phyloP scores from a whole-genome alignment of 2,888 invertebrate species.

The Drosophila eohydei region DNA sequence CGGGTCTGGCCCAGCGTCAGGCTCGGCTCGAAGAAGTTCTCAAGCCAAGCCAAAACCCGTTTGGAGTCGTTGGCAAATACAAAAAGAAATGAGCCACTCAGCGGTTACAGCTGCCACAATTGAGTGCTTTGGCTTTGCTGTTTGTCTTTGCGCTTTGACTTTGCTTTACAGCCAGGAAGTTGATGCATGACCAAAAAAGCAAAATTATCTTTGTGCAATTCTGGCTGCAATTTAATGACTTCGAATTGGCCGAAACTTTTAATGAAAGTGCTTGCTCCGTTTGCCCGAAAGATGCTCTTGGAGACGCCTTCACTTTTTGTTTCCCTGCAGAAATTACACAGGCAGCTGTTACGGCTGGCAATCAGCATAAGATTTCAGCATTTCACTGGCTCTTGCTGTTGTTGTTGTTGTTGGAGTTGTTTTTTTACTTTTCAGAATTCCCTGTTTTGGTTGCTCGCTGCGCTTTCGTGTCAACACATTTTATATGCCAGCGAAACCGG shows the following conservation, averaged over 20 bases:
- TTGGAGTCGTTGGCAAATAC: conserved; percentile 35
- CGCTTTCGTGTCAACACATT: conserved; percentile 73
- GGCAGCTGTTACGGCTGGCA: conserved; percentile 67
- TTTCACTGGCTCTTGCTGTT: conserved; percentile 45
- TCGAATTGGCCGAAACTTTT: conserved; percentile 44
- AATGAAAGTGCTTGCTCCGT: conserved; percentile 57
- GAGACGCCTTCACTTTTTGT: conserved; percentile 75
- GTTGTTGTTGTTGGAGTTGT: conserved; percentile 7
- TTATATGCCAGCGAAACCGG: conserved; percentile 54
- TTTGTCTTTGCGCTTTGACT: conserved; percentile 20
- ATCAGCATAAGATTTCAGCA: conserved; percentile 66
- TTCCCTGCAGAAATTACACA: conserved; percentile 57
- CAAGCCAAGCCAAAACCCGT: conserved; percentile 34
- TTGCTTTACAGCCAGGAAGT: conserved; percentile 49
- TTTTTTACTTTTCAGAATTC: conserved; percentile 32
- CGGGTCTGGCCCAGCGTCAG: conserved; percentile 8
- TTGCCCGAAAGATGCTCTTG: conserved; percentile 52
- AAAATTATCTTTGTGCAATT: conserved; percentile 38
- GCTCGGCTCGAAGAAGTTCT: conserved; percentile 23
- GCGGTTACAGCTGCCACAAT: conserved; percentile 10
- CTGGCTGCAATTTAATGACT: conserved; percentile 57
- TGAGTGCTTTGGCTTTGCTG: conserved; percentile 44
- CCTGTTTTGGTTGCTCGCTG: conserved; percentile 43
- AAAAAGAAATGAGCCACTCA: conserved; percentile 33
- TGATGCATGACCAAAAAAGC: conserved; percentile 42